These are phyloP conservation scores for Drosophila subobscura DNA, from an alignment of 1,140 invertebrate species.

Conservation along the genomic window DNA sequence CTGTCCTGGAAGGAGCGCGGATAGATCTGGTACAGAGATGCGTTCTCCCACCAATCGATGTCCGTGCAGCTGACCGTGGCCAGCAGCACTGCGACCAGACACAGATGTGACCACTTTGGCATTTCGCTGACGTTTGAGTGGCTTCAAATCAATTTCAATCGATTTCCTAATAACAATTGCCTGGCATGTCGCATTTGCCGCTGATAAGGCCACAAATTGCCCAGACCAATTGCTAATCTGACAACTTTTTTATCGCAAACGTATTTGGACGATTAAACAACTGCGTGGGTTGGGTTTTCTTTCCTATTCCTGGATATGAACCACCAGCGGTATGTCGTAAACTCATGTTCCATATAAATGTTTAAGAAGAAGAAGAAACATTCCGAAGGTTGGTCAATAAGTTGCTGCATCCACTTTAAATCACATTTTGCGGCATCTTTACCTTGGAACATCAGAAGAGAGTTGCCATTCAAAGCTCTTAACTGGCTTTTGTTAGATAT, in stretches of 20 bases:
- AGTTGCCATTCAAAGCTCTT: background rate
- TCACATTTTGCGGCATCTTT: background rate
- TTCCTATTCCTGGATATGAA: constrained; percentile 33
- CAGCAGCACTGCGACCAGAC: constrained; percentile 21
- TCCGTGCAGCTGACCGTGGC: constrained; percentile 14
- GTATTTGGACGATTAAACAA: constrained; percentile 43
- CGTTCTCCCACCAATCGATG: constrained; percentile 90
- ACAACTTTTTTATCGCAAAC: constrained; percentile 42
- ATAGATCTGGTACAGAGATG: constrained; percentile 91
- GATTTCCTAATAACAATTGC: constrained; percentile 70
- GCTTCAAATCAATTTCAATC: constrained; percentile 36
- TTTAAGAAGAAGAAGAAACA: background rate
- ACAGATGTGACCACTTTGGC: constrained; percentile 63
- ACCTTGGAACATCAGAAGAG: too few species aligned
- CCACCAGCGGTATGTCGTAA: constrained; percentile 20
- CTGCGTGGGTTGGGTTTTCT: constrained; percentile 12
- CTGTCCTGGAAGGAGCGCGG: constrained; percentile 91
- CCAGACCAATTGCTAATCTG: constrained; percentile 43
- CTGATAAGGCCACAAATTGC: constrained; percentile 53
- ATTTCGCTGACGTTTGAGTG: constrained; percentile 68
- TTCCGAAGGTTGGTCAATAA: constrained; percentile 22
- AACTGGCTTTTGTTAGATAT: too few species aligned
- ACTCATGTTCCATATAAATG: constrained; percentile 20
- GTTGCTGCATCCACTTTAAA: background rate
- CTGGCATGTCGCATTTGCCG: constrained; percentile 55